Conservation (phyloP, 2,888 invertebrate species). For the Idaea dimidiata region DNA sequence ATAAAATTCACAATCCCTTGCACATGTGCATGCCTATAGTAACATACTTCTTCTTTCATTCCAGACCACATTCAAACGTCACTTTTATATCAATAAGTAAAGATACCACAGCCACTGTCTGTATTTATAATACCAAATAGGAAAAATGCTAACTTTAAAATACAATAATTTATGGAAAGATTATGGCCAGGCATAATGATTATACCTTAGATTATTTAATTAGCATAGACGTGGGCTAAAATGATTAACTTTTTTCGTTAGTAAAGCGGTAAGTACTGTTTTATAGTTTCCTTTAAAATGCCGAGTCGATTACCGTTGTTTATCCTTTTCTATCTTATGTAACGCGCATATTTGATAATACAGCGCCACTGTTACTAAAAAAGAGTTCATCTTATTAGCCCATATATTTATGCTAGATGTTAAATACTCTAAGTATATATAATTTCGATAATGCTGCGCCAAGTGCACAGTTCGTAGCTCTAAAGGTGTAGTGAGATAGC, state of each 20-base stretch:
- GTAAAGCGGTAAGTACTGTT: no score
- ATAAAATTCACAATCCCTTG: conserved; percentile 79
- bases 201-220: conserved; percentile 7
- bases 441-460: conserved; percentile 60
- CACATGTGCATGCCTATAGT: conserved; percentile 79
- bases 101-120: conserved; percentile 81
- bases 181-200: conserved; percentile 65
- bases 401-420: neutral
- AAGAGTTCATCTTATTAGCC: no score
- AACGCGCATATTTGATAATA: no score
- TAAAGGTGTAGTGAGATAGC: conserved; percentile 22
- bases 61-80: conserved; percentile 58
- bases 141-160: conserved; percentile 75
- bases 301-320: no score
- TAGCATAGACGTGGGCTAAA: no score
- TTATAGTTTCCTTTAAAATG: no score
- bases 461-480: conserved; percentile 63
- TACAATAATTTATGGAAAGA: conserved; percentile 63
- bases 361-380: no score
- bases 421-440: conserved; percentile 31
- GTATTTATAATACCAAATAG: conserved; percentile 81
- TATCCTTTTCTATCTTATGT: neutral
- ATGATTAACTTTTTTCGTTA: no score
- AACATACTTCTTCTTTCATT: conserved; percentile 72
- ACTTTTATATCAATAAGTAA: conserved; percentile 73